Base-by-base conservation (phyloP, 2,888 invertebrate species). In the Mythimna impura region DNA sequence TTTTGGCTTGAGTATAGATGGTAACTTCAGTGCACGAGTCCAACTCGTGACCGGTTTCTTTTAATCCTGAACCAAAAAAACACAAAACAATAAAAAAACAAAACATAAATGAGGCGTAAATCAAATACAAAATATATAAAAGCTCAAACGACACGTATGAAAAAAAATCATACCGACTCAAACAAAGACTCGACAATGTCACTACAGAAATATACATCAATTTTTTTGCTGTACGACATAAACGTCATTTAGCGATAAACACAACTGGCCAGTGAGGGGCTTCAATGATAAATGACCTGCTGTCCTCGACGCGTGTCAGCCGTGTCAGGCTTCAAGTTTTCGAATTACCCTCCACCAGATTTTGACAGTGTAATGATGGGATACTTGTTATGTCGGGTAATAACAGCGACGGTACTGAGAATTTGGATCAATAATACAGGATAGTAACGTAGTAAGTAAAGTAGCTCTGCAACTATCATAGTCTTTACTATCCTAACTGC, bases 251-350 rank as follows among this genome's bases (percentile, higher is more conserved):
- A 67, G 64, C 61, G 72, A 84, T 73, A 81, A 84, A 81, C 66
- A 68, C 66, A 76, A 81, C 72, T 64, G 85, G 85, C 66, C 84
- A 83, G 77, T 76, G 76, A 85, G 76, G 66, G 76, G 63, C 73
- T 71, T 47, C 62, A 14, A 81, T 85, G 84, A 84, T 81, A 83
- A 84, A 84, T 84, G 76, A 78, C 62, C 47, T 62, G 74, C 63
- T 75, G 69, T 70, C 66, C 80, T 72, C 74, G 68, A 82, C 67
- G 71, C 73, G 72, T 76, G 80, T 82, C 83, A 62, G 65, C n/a
- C 66, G 64, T 76, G 82, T 82, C 82, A 72, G 14, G 71, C 78
- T 62, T 80, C 75, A 84, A 82, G 70, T 82, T 84, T 83, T 73
- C 75, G 67, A 80, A 82, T 78, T 73, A 82, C 66, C 60, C 60